Conservation (phyloP, 2,888 invertebrate genomes). For the Pasiphila rectangulata region DNA sequence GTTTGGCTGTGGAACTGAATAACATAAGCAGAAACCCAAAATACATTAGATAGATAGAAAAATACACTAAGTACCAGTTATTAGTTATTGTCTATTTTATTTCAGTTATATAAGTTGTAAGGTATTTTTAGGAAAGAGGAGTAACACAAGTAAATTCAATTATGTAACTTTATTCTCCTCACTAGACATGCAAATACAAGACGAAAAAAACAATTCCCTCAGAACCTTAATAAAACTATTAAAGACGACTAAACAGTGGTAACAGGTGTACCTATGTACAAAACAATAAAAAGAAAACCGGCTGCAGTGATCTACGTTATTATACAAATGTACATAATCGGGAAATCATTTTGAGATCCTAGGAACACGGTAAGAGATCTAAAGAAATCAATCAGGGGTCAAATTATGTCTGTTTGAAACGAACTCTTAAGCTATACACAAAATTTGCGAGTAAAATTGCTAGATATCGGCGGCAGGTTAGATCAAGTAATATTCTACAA, state of each 20-base stretch:
- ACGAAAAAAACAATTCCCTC: slow-evolving; percentile 55
- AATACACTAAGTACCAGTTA: too few relatives aligned
- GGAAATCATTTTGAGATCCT: slow-evolving; percentile 46
- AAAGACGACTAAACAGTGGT: slow-evolving; percentile 62
- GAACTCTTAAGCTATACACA: too few relatives aligned
- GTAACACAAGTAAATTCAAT: slow-evolving; percentile 20
- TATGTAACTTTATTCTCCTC: slow-evolving; percentile 76
- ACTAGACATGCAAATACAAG: slow-evolving; percentile 74
- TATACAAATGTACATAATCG: slow-evolving; percentile 24
- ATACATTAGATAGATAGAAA: too few relatives aligned
- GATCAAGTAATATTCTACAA: too few relatives aligned
- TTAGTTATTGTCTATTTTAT: too few relatives aligned
- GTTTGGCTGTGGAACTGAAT: too few relatives aligned
- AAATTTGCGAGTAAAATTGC: too few relatives aligned
- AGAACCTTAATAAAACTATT: slow-evolving; percentile 55
- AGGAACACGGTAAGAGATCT: slow-evolving; percentile 55
- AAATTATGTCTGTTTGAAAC: neutral
- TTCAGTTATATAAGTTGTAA: too few relatives aligned
- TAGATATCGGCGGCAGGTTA: too few relatives aligned
- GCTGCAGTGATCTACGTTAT: slow-evolving; percentile 9
- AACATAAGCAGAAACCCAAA: too few relatives aligned
- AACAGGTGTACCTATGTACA: slow-evolving; percentile 66
- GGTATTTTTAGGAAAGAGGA: too few relatives aligned
- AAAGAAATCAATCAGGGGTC: slow-evolving; percentile 18
- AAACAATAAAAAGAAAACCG: slow-evolving; percentile 35